Base-by-base conservation (phyloP, 2,113 vertebrate species). In the Etheostoma cragini region DNA sequence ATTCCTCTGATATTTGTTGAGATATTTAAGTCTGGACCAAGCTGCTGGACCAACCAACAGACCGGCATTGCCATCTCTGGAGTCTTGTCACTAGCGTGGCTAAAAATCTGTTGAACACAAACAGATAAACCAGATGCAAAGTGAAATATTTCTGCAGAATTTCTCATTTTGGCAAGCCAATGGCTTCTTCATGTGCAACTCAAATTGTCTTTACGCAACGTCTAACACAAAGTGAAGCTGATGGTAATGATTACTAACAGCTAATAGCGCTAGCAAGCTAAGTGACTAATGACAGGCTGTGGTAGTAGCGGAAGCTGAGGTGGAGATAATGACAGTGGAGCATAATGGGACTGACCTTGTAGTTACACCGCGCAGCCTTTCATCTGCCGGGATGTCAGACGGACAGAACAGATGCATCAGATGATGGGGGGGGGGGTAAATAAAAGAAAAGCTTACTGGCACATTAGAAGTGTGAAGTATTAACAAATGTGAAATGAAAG, bases 311-410 rank as follows among this genome's bases (percentile, higher is more conserved):
- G 91, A 94, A 94, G 86, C 93, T 84, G 64, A 87, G 82, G 89
- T 83, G 85, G 76, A 77, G 87, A 68, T 94, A 94, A 94, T 94
- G 87, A 93, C 86, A 93, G 93, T 91, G 89, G 76, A 72, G 79
- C 53, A 50, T 84, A 86, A 84, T 87, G 87, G 89, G 81, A 33
- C 89, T 93, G 92, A 93, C 88, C 91, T 88, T 91, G 86, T 93
- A 92, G 93, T 94, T 93, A 93, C 92, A 82, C 64, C 11, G 64
- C 67, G 80, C 73, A 76, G 81, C 84, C 92, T 94, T 91, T 94
- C 82, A 94, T 93, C 88, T 85, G 72, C 24, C 0, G 54, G 65
- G 76, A 76, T 57, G 69, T 88, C 77, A 83, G 79, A 76, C 26
- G 73, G 79, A 86, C 80, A 86, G 67, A 80, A 62, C 57, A 71